Conservation (phyloP, 2,797 vertebrate genomes). For the Neosalanx taihuensis region DNA sequence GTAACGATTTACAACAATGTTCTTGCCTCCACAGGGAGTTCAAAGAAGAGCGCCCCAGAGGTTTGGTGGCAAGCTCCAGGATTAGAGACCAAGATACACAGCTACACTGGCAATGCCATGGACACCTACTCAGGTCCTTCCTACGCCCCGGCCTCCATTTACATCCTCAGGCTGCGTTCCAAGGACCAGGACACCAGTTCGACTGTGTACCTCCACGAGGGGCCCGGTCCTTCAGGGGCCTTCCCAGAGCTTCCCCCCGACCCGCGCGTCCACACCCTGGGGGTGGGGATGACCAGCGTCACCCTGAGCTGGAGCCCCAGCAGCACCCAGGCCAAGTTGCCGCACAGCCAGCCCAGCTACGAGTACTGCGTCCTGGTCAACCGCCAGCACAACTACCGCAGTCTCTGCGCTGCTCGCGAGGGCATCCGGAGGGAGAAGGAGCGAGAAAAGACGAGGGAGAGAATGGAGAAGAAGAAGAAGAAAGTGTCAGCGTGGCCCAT, state of each 20-base stretch:
- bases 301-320: slow-evolving; percentile 86
- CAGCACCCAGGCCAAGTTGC: slow-evolving; percentile 62
- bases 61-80: slow-evolving; percentile 76
- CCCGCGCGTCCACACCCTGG: slow-evolving; percentile 75
- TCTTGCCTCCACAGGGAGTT: slow-evolving; percentile 60
- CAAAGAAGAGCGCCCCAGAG: slow-evolving; percentile 73
- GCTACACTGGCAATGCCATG: slow-evolving; percentile 75
- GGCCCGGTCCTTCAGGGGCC: slow-evolving; percentile 62
- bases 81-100: slow-evolving; percentile 73
- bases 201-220: slow-evolving; percentile 76
- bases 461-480: slow-evolving; percentile 46
- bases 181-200: slow-evolving; percentile 76
- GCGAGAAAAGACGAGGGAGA: slow-evolving; percentile 45
- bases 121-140: slow-evolving; percentile 77
- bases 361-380: slow-evolving; percentile 86
- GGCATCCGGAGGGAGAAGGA: slow-evolving; percentile 54
- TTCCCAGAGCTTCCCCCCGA: slow-evolving; percentile 82
- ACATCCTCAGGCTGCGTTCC: slow-evolving; percentile 79
- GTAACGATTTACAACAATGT: slow-evolving; percentile 7
- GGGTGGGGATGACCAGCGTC: slow-evolving; percentile 82
- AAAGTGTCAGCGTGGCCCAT: slow-evolving; percentile 64
- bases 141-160: slow-evolving; percentile 70
- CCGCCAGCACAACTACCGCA: slow-evolving; percentile 80
- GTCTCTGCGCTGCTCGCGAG: slow-evolving; percentile 78
- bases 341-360: slow-evolving; percentile 59